A percentile compares a stretch with the other conserved stretches of the same genome.
These are phyloP conservation scores for Campylorhamphus procurvoides DNA, from an alignment of 2,113 vertebrate genomes.

Conservation along the genomic window DNA sequence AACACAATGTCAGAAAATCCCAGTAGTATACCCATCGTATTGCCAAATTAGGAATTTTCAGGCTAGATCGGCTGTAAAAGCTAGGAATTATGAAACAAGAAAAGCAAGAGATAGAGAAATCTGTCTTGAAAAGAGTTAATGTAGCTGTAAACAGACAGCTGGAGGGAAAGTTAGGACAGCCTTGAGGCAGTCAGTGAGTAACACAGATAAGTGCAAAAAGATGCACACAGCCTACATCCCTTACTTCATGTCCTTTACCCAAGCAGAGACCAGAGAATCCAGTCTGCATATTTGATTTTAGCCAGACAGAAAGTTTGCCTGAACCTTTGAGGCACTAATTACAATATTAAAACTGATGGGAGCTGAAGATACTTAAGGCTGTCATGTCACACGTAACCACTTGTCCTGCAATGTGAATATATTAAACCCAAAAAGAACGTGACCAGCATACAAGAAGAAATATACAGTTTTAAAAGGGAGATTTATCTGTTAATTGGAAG, in stretches of 20 bases:
- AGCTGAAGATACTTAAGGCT: background rate
- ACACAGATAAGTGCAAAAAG: background rate
- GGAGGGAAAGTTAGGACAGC: background rate
- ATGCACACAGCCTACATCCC: rapidly evolving
- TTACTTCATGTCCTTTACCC: background rate
- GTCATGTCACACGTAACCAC: background rate
- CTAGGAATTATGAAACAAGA: background rate
- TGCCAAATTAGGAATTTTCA: background rate
- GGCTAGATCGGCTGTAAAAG: background rate
- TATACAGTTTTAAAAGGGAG: background rate
- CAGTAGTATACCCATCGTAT: background rate
- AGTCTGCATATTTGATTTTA: background rate
- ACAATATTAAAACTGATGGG: background rate
- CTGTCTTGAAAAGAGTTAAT: background rate
- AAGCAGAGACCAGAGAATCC: background rate
- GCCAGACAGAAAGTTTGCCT: background rate
- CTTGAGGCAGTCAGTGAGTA: background rate
- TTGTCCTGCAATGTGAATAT: background rate
- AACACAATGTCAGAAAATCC: background rate
- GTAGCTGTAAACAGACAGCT: background rate
- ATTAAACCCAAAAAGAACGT: background rate
- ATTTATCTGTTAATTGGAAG: background rate
- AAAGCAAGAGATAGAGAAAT: background rate
- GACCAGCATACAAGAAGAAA: background rate
- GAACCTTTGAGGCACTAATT: background rate